These are phyloP conservation scores for Crotalus tigris DNA, from an alignment of 2,113 vertebrate species.

Conservation along the genomic window DNA sequence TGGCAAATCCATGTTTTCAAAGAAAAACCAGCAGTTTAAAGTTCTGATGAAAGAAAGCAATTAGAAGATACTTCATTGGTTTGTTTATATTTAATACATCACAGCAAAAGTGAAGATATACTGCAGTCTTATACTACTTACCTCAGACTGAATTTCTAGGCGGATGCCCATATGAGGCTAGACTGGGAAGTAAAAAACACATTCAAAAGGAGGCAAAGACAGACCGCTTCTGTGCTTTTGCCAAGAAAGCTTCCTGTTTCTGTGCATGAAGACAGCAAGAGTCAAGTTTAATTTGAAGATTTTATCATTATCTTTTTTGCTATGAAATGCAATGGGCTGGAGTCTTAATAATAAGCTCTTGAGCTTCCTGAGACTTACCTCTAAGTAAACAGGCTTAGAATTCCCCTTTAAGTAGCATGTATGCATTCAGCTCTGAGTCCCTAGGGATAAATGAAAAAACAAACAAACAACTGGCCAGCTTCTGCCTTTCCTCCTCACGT, in stretches of 20 bases:
- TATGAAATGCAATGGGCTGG: not conserved
- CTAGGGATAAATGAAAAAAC: not conserved
- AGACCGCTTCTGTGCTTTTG: not conserved
- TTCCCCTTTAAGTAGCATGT: not conserved
- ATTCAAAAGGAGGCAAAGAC: not conserved
- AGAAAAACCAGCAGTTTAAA: not conserved
- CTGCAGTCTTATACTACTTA: not conserved
- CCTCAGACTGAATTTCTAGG: not conserved
- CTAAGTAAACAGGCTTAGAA: not conserved
- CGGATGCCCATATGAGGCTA: not conserved
- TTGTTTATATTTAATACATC: not conserved
- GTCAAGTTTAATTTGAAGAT: not conserved
- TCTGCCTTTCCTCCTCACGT: not conserved
- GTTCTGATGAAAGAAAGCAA: not conserved
- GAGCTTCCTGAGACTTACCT: not conserved
- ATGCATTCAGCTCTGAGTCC: not conserved
- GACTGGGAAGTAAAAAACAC: not conserved
- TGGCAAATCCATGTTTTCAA: not conserved
- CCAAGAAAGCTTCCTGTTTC: not conserved
- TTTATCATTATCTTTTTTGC: not conserved
- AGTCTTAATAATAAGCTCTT: not conserved
- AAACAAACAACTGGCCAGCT: not conserved
- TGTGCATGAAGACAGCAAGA: not conserved
- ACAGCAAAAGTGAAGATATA: not conserved
- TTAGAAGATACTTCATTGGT: not conserved